Evolutionary conservation across 2,797 vertebrate species (phyloP).

Genomic region (Labroides dimidiatus): DNA sequence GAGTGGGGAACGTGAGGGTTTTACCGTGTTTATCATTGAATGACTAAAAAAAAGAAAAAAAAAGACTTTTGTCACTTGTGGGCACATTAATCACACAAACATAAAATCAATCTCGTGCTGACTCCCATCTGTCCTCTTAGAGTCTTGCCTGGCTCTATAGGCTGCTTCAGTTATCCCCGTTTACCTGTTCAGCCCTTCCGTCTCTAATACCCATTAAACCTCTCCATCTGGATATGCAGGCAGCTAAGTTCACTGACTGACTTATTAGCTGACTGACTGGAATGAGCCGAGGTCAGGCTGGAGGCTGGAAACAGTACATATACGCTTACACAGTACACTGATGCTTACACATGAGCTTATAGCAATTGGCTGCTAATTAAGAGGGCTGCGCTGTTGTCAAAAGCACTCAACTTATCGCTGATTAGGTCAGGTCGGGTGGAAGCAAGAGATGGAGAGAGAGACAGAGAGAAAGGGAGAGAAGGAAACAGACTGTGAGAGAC

Average conservation of each 20-base stretch:
- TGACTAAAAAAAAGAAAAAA: conserved; percentile 17
- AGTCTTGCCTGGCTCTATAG: conserved; percentile 11
- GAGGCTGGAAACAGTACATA: conserved; percentile 27
- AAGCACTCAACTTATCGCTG: conserved; percentile 70
- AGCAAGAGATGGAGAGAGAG: conserved; percentile 15
- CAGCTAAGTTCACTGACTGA: conserved; percentile 60
- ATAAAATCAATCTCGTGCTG: conserved; percentile 7
- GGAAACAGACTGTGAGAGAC: conserved; percentile 29
- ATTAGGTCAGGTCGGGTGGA: conserved; percentile 66
- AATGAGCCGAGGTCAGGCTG: conserved; percentile 57
- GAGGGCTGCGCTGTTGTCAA: conserved; percentile 68
- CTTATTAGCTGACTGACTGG: conserved; percentile 59
- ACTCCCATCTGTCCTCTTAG: conserved; percentile 24
- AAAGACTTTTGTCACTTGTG: conserved; percentile 6
- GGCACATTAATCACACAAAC: conserved; percentile 32
- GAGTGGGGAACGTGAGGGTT: conserved; percentile 15
- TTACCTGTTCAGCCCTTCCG: conserved; percentile 61
- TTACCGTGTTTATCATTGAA: conserved; percentile 34
- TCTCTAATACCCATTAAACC: conserved; percentile 72
- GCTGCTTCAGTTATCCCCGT: conserved; percentile 44
- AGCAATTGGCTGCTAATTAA: conserved; percentile 70
- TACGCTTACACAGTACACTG: conserved; percentile 46
- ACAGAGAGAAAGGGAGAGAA: conserved; percentile 6
- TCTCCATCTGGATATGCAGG: conserved; percentile 70
- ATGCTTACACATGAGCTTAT: conserved; percentile 75